phyloP scores from a whole-genome alignment of 2,113 vertebrate species.

The Apistogramma diplotaenia region DNA sequence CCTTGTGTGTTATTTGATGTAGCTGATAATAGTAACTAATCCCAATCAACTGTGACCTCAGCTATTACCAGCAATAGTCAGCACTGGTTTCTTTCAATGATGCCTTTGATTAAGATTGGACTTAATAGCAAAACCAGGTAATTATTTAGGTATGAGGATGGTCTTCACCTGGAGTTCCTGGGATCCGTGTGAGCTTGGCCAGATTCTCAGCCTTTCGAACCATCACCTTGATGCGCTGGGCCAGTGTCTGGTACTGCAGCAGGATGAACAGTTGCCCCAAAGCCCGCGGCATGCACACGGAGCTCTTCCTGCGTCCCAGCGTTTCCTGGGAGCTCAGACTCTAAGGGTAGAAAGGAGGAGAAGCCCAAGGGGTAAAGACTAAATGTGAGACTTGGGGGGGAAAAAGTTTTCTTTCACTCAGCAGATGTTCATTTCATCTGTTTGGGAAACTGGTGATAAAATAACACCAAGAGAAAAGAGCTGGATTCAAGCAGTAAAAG shows the following conservation, averaged over 20 bases:
- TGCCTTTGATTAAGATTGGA: not conserved
- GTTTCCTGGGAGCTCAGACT: conserved; percentile 60
- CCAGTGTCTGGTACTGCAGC: conserved; percentile 80
- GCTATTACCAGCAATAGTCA: fast-evolving
- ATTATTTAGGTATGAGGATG: not conserved
- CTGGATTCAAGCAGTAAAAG: not conserved
- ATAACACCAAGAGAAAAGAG: not conserved
- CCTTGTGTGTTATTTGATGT: not conserved
- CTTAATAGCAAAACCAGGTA: not conserved
- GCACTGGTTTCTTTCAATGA: fast-evolving
- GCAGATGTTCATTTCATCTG: conserved; percentile 29
- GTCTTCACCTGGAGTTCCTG: conserved; percentile 75
- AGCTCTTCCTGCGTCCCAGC: conserved; percentile 10
- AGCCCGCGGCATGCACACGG: not conserved
- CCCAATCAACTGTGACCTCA: not conserved
- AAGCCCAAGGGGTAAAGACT: not conserved
- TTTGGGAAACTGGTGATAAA: not conserved
- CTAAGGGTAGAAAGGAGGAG: conserved; percentile 48
- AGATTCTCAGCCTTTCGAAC: conserved; percentile 80
- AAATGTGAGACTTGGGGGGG: not conserved
- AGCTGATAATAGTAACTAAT: not conserved
- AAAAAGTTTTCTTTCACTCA: conserved; percentile 2
- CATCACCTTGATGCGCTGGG: conserved; percentile 83
- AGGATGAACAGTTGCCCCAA: conserved; percentile 81
- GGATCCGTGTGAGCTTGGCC: conserved; percentile 73